A percentile compares a stretch with the other conserved stretches of the same genome.
phyloP scores from a whole-genome alignment of 2,113 vertebrate species.

The Riparia riparia region DNA sequence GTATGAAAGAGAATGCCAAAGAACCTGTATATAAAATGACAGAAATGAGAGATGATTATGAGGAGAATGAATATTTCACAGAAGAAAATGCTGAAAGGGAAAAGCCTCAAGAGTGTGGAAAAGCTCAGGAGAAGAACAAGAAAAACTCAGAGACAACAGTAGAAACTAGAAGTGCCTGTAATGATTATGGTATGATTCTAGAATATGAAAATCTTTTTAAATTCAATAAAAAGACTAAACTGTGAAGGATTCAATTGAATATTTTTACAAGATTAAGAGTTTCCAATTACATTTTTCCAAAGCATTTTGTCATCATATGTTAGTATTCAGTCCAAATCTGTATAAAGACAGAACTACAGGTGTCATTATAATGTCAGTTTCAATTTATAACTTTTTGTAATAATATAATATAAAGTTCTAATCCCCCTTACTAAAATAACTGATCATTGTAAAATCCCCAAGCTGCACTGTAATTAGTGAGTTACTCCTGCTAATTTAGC shows the following conservation, averaged over 20 bases:
- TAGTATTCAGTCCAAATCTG: neutral
- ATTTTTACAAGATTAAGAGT: neutral
- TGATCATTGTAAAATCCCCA: neutral
- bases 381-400: neutral
- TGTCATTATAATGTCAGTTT: neutral
- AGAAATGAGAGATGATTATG: neutral
- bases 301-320: neutral
- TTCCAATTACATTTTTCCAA: neutral
- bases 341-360: neutral
- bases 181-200: slow-evolving; percentile 15
- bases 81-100: neutral
- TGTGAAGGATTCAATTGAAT: neutral
- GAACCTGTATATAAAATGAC: neutral
- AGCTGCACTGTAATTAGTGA: neutral
- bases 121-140: neutral
- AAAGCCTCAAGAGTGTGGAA: neutral
- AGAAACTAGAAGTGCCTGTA: neutral
- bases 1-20: neutral
- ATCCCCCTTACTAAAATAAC: neutral
- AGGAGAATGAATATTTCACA: neutral
- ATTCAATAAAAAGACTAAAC: neutral
- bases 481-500: neutral
- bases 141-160: neutral
- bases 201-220: neutral
- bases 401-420: neutral